Evolutionary conservation across 2,113 vertebrate species (phyloP).

Genomic region (Amblyornis subalaris): DNA sequence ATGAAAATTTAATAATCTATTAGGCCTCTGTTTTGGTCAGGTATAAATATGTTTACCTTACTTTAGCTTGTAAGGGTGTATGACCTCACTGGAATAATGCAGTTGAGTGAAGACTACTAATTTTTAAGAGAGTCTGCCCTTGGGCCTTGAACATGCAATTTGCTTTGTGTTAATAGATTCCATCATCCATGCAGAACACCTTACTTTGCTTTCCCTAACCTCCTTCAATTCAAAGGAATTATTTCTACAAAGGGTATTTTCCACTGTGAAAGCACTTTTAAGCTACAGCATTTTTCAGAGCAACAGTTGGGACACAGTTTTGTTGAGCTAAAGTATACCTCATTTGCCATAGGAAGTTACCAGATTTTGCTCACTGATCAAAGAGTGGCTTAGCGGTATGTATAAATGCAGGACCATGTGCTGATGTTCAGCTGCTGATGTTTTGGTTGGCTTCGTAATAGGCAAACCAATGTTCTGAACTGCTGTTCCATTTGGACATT

Average conservation of each 20-base stretch:
- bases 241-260: not conserved
- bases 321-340: not conserved
- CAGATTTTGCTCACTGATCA: not conserved
- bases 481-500: not conserved
- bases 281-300: not conserved
- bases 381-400: not conserved
- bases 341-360: not conserved
- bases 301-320: not conserved
- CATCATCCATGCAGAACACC: not conserved
- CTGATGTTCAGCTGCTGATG: not conserved
- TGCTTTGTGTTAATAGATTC: not conserved
- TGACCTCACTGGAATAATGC: constrained; percentile 12
- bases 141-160: constrained; percentile 5
- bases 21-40: not conserved
- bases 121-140: constrained; percentile 12
- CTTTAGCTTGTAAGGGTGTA: not conserved
- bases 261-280: not conserved
- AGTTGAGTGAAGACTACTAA: not conserved
- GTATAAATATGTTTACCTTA: not conserved
- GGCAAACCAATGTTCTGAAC: not conserved
- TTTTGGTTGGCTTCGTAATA: not conserved
- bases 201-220: not conserved
- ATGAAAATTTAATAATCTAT: not conserved
- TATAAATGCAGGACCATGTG: not conserved
- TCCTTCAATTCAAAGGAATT: not conserved